phyloP scores from a whole-genome alignment of 2,797 vertebrate species.

The Liasis olivaceus region DNA sequence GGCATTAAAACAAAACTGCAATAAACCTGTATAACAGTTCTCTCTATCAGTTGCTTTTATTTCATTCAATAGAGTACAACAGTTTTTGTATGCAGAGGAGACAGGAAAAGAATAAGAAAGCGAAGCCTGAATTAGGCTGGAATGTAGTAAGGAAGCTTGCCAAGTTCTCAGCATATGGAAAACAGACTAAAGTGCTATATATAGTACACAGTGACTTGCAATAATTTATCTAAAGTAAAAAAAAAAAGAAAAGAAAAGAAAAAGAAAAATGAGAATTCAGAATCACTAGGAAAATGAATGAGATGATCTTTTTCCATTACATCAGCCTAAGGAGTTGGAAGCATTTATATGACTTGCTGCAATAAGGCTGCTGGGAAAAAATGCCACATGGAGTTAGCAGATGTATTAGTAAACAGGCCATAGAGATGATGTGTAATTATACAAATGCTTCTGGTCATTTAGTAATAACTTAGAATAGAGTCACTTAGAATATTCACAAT shows the following conservation, averaged over 20 bases:
- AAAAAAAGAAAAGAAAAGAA: conserved; percentile 20
- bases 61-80: conserved; percentile 45
- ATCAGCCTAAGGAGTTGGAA: conserved; percentile 44
- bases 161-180: conserved; percentile 75
- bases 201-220: conserved; percentile 81
- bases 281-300: conserved; percentile 41
- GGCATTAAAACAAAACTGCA: not conserved
- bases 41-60: conserved; percentile 22
- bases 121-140: conserved; percentile 49
- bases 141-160: conserved; percentile 67
- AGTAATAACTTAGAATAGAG: conserved; percentile 35
- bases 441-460: conserved; percentile 34
- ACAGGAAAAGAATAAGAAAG: conserved; percentile 35
- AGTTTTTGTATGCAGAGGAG: conserved; percentile 22
- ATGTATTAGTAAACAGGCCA: conserved; percentile 65
- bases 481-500: conserved; percentile 47
- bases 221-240: conserved; percentile 63
- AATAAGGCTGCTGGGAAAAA: conserved; percentile 53
- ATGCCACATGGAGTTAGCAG: conserved; percentile 58
- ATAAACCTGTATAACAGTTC: conserved; percentile 10
- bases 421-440: conserved; percentile 60
- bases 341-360: conserved; percentile 49
- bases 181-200: conserved; percentile 75
- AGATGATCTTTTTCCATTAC: conserved; percentile 45
- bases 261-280: conserved; percentile 63